Conservation (phyloP, 2,888 invertebrate genomes). For the Drosophila ustulata region DNA sequence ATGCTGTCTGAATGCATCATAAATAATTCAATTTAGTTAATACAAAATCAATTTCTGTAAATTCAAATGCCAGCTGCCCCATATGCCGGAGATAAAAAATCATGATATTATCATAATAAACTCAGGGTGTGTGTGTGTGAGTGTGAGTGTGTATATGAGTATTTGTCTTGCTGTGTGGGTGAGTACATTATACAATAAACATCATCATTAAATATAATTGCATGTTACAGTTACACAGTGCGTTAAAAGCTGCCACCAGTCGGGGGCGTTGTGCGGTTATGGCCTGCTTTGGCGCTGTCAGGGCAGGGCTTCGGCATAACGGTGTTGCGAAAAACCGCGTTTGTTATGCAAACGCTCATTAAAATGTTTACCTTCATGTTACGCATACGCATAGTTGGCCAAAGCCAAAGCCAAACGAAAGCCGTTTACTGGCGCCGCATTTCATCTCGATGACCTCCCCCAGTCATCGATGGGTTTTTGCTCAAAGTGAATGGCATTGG, state of each 20-base stretch:
- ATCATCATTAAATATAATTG: conserved; percentile 79
- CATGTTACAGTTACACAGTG: conserved; percentile 71
- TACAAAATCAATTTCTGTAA: conserved; percentile 71
- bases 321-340: conserved; percentile 61
- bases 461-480: conserved; percentile 12
- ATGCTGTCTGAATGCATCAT: conserved; percentile 58
- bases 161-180: conserved; percentile 13
- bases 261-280: conserved; percentile 33
- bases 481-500: conserved; percentile 7
- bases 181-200: conserved; percentile 71
- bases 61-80: conserved; percentile 48
- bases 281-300: conserved; percentile 2
- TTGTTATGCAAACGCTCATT: conserved; percentile 79
- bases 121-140: conserved; percentile 15
- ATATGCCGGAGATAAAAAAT: conserved; percentile 54
- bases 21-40: conserved; percentile 76
- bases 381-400: conserved; percentile 67
- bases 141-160: neutral
- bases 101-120: conserved; percentile 61
- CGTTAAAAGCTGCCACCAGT: conserved; percentile 55
- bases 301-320: conserved; percentile 22
- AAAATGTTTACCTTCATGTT: conserved; percentile 68
- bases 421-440: conserved; percentile 15
- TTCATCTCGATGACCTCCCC: conserved; percentile 5
- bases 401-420: conserved; percentile 45